A percentile compares a stretch with the other conserved stretches of the same genome.
phyloP scores from a whole-genome alignment of 1,140 invertebrate species.

The Ooceraea biroi region DNA sequence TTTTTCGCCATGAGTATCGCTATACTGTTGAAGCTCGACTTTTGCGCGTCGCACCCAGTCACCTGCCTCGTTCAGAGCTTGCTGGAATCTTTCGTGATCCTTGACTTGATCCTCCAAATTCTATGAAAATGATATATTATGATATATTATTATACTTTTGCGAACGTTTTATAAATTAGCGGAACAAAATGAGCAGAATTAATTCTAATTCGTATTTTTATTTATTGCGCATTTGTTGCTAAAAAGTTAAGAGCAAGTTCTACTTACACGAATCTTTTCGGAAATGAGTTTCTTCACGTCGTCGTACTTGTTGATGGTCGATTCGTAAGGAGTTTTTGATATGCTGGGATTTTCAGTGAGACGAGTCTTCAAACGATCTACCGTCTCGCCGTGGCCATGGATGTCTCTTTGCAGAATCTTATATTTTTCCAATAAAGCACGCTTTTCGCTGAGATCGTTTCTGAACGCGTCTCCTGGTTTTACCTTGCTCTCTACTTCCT shows the following conservation, averaged over 20 bases:
- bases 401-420: conserved; percentile 92
- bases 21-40: conserved; percentile 94
- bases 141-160: conserved; percentile 39
- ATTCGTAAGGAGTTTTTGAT: conserved; percentile 89
- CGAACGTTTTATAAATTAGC: too few relatives aligned
- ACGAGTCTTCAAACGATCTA: conserved; percentile 90
- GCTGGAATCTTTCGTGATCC: conserved; percentile 95
- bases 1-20: conserved; percentile 94
- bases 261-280: conserved; percentile 88
- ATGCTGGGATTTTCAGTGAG: conserved; percentile 89
- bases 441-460: conserved; percentile 96
- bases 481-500: conserved; percentile 94
- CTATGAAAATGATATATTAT: conserved; percentile 77
- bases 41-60: conserved; percentile 95
- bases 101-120: conserved; percentile 93
- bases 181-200: too few relatives aligned
- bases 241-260: neutral
- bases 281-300: conserved; percentile 89
- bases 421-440: conserved; percentile 94
- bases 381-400: conserved; percentile 90
- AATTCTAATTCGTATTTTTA: too few relatives aligned
- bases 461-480: conserved; percentile 90
- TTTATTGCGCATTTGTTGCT: too few relatives aligned
- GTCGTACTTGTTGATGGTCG: conserved; percentile 90
- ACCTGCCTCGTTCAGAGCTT: conserved; percentile 92